Evolutionary conservation across 92 coral and sea anemone species (phyloP).

Genomic region (Porites divaricata): DNA sequence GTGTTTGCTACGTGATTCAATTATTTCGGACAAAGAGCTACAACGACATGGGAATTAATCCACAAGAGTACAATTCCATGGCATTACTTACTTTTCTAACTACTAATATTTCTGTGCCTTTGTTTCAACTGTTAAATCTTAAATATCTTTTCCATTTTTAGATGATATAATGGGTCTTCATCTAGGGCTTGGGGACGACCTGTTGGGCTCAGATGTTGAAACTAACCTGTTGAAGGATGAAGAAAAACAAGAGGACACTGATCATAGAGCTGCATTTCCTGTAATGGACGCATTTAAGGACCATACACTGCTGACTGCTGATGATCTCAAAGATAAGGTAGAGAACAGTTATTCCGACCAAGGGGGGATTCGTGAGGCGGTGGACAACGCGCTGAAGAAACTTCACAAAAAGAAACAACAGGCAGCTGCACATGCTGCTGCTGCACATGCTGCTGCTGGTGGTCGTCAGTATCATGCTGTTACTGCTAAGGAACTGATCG

Average conservation of each 20-base stretch:
- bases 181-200: slow-evolving; percentile 36
- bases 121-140: not conserved
- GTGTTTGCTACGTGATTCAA: too few species aligned
- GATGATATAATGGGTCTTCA: slow-evolving; percentile 42
- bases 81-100: too few species aligned
- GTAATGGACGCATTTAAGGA: slow-evolving; percentile 81
- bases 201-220: slow-evolving; percentile 15
- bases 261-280: slow-evolving; percentile 79
- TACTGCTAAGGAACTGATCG: slow-evolving; percentile 76
- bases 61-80: too few species aligned
- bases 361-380: slow-evolving; percentile 72
- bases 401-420: slow-evolving; percentile 73
- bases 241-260: slow-evolving; percentile 59
- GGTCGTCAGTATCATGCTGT: slow-evolving; percentile 5
- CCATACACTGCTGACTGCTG: slow-evolving; percentile 59
- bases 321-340: slow-evolving; percentile 76
- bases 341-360: slow-evolving; percentile 65
- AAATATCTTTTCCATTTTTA: not conserved
- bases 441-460: slow-evolving; percentile 26
- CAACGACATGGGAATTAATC: too few species aligned
- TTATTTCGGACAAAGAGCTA: too few species aligned
- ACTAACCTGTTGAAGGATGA: slow-evolving; percentile 50
- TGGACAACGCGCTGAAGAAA: slow-evolving; percentile 71
- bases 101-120: too few species aligned
- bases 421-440: slow-evolving; percentile 47